These are phyloP conservation scores for Julus scandinavius DNA, from an alignment of 2,888 invertebrate genomes.

Conservation along the genomic window DNA sequence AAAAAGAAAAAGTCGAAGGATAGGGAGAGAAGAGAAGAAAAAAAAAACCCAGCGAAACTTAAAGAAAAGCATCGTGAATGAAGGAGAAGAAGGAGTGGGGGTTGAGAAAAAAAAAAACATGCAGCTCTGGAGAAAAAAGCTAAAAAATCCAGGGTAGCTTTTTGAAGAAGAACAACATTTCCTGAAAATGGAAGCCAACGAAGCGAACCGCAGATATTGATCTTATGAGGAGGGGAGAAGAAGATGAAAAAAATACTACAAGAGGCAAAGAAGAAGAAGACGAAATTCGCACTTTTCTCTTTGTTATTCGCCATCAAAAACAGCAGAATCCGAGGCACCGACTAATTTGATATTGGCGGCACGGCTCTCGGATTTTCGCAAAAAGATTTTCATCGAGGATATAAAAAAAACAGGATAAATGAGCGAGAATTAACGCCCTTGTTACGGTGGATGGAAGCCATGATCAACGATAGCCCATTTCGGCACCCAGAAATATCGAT, in stretches of 20 bases:
- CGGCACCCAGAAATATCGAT: slow-evolving; percentile 22
- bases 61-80: slow-evolving; percentile 39
- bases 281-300: slow-evolving; percentile 43
- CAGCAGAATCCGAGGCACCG: slow-evolving; percentile 31
- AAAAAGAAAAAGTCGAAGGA: not conserved
- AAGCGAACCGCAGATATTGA: slow-evolving; percentile 52
- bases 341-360: slow-evolving; percentile 45
- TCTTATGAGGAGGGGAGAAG: slow-evolving; percentile 38
- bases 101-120: not conserved
- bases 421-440: slow-evolving; percentile 28
- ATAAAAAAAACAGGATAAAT: not conserved
- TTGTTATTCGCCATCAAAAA: slow-evolving; percentile 46
- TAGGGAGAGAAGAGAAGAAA: not conserved
- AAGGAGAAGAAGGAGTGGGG: not conserved
- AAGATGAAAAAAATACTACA: slow-evolving; percentile 18
- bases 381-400: not conserved
- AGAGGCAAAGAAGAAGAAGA: not conserved
- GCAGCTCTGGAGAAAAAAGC: not conserved
- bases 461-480: slow-evolving; percentile 7
- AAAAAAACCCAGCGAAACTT: slow-evolving; percentile 12
- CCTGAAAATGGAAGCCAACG: slow-evolving; percentile 51
- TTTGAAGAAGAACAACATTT: slow-evolving; percentile 49
- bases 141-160: slow-evolving; percentile 36
- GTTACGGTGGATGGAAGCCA: not conserved
- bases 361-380: slow-evolving; percentile 25